Percentiles rank a stretch among this genome's conserved stretches.
Conservation (phyloP, 1,140 invertebrate species). For the Drosophila insularis region DNA sequence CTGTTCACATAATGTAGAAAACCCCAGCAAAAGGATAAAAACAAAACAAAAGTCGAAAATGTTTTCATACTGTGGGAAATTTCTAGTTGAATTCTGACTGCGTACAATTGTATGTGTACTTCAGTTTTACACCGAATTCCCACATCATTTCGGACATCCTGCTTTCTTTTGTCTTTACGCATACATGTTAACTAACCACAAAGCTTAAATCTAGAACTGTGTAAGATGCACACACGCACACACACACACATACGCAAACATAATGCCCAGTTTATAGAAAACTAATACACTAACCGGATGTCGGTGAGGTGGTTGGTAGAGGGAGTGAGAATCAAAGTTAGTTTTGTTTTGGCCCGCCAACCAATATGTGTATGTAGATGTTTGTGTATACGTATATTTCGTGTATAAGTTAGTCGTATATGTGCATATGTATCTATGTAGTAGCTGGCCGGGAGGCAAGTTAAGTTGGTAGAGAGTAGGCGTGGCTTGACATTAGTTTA, state of each 20-base stretch:
- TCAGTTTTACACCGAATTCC: neutral
- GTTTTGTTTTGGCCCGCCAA: neutral
- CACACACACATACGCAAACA: neutral
- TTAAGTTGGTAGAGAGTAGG: neutral
- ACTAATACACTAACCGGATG: neutral
- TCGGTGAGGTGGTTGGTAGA: neutral
- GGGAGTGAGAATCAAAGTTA: neutral
- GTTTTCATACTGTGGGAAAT: neutral
- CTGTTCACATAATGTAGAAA: neutral
- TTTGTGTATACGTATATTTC: no score
- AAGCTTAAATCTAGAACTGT: conserved; percentile 6
- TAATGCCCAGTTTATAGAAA: neutral
- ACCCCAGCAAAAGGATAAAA: neutral
- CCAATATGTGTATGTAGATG: no score
- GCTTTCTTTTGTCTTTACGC: neutral
- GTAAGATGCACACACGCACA: neutral
- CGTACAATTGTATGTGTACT: neutral
- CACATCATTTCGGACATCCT: neutral
- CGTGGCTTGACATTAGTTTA: conserved; percentile 1
- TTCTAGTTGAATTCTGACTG: neutral
- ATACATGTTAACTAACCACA: conserved; percentile 3
- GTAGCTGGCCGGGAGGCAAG: neutral
- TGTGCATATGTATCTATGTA: no score
- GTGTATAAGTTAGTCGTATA: neutral
- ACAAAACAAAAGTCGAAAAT: neutral